Evolutionary conservation across 2,113 vertebrate species (phyloP).

Genomic region (Pandion haliaetus): DNA sequence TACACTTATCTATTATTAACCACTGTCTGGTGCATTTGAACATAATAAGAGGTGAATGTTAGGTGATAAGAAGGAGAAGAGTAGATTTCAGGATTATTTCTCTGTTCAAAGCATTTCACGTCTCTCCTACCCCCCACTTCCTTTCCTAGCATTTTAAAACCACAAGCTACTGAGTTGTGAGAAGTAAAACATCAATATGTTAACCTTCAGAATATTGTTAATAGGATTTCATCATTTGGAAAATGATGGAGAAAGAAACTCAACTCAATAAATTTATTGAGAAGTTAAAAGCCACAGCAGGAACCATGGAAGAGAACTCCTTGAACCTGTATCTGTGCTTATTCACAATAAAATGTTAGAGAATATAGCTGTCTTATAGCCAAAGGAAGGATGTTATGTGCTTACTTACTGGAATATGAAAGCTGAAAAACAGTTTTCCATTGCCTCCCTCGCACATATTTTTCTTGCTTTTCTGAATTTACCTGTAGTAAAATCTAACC

Average conservation of each 20-base stretch:
- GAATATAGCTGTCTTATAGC: background rate
- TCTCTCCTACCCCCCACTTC: background rate
- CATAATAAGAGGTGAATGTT: slow-evolving; percentile 51
- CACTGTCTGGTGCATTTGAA: slow-evolving; percentile 43
- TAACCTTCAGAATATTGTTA: background rate
- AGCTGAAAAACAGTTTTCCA: background rate
- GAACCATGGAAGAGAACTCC: background rate
- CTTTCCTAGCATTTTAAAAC: background rate
- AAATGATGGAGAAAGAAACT: background rate
- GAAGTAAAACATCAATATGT: background rate
- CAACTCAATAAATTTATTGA: background rate
- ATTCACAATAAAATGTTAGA: background rate
- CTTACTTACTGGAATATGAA: background rate
- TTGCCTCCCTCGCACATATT: background rate
- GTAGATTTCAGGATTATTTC: slow-evolving; percentile 50
- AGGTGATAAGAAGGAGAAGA: background rate
- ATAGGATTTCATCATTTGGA: background rate
- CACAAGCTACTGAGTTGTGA: background rate
- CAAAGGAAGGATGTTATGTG: background rate
- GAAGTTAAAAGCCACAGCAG: background rate
- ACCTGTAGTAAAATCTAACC: background rate
- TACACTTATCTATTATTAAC: slow-evolving; percentile 42
- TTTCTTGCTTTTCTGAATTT: slow-evolving; percentile 13
- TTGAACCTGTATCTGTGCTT: background rate
- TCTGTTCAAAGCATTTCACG: background rate